Conservation (phyloP, 92 coral and sea anemone genomes). For the Scolanthus callimorphus region DNA sequence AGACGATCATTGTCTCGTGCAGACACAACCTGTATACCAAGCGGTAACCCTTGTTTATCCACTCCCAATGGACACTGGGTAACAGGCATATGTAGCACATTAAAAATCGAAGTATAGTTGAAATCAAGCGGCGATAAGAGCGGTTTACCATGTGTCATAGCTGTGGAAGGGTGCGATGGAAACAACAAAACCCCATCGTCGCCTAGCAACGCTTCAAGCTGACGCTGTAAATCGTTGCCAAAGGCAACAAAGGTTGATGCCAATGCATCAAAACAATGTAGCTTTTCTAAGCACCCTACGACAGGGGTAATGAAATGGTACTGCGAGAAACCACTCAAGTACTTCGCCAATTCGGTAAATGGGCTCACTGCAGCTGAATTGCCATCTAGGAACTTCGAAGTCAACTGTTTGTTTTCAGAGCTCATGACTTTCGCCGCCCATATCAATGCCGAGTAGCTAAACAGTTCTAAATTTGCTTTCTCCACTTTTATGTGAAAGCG, state of each 20-base stretch:
- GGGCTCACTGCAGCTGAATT: slow-evolving; percentile 58
- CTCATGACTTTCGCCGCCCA: slow-evolving; percentile 68
- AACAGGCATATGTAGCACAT: slow-evolving; percentile 73
- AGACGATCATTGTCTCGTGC: slow-evolving; percentile 72
- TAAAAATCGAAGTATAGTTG: slow-evolving; percentile 75
- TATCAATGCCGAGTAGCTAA: slow-evolving; percentile 66
- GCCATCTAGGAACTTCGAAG: slow-evolving; percentile 43
- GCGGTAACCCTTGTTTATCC: slow-evolving; percentile 71
- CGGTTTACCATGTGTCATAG: slow-evolving; percentile 58
- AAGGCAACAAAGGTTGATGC: slow-evolving; percentile 61
- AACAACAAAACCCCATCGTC: slow-evolving; percentile 63
- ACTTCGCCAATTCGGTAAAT: slow-evolving; percentile 66
- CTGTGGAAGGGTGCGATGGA: slow-evolving; percentile 77
- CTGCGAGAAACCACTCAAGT: slow-evolving; percentile 62
- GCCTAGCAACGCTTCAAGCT: slow-evolving; percentile 70
- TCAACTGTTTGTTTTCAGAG: slow-evolving; percentile 51
- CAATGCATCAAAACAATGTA: slow-evolving; percentile 51
- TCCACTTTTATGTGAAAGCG: slow-evolving; percentile 40
- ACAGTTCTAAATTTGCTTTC: slow-evolving; percentile 37
- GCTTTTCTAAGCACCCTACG: slow-evolving; percentile 59
- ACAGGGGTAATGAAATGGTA: slow-evolving; percentile 70
- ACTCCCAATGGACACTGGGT: slow-evolving; percentile 91
- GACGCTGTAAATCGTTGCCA: slow-evolving; percentile 59
- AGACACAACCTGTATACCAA: slow-evolving; percentile 85
- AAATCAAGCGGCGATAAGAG: slow-evolving; percentile 67